Conservation (phyloP, 2,797 vertebrate species). For the Enteromius radiatus region DNA sequence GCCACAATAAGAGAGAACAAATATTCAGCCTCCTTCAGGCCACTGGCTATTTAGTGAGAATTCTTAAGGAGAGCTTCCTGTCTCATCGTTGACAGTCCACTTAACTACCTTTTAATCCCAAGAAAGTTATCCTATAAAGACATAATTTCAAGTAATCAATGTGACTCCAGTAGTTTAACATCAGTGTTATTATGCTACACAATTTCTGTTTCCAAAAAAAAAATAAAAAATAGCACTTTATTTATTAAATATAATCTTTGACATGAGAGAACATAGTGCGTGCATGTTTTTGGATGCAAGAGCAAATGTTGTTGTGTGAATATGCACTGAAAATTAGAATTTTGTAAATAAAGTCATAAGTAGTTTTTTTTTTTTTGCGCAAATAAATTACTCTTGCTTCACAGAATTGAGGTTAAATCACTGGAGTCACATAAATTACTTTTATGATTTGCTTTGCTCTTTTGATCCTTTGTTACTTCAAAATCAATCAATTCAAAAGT, state of each 20-base stretch:
- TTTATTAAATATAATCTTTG: background rate
- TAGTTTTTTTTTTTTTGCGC: background rate
- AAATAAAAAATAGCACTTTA: background rate
- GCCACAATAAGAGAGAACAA: slow-evolving; percentile 23
- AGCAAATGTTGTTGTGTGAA: background rate
- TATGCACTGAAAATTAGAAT: background rate
- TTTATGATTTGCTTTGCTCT: background rate
- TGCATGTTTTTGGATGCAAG: background rate
- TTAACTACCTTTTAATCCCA: background rate
- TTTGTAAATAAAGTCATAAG: background rate
- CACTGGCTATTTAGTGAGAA: background rate
- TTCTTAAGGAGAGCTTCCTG: background rate
- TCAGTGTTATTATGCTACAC: background rate
- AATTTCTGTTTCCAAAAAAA: background rate
- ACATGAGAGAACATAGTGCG: background rate
- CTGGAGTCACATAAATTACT: background rate
- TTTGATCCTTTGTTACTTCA: background rate
- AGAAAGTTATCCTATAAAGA: background rate
- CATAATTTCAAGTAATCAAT: background rate
- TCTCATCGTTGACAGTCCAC: background rate
- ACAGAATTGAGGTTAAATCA: background rate
- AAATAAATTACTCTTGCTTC: background rate
- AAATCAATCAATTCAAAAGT: background rate
- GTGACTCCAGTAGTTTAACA: background rate
- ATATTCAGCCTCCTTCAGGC: slow-evolving; percentile 24